Base-by-base conservation (phyloP, 1,140 invertebrate species). In the Gryllus bimaculatus region DNA sequence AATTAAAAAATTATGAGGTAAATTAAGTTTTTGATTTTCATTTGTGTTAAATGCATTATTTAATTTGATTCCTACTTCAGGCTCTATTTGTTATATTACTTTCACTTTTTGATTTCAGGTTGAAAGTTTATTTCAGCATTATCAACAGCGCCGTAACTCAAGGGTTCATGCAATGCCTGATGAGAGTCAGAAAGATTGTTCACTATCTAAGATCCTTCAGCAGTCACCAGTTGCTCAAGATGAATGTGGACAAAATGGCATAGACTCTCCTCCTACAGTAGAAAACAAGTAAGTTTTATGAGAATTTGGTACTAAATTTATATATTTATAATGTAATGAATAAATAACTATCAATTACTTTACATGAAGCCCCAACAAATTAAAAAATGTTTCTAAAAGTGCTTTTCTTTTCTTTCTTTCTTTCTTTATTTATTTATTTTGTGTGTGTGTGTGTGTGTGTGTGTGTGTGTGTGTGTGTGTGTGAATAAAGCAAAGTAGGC, bases 1-100 rank as follows among this genome's bases (percentile, higher is more conserved):
- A 84, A 20, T 81, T 88, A 47, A 88, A 87, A 81, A 88, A 88
- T 81, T 88, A 84, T 83, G 87, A 88, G 85, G 87, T 87, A 81
- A 80, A 83, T 75, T 75, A 75, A 75, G n/a, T 8, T 15, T 10
- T 8, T 75, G n/a, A 75, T 47, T 75, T 10, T 75, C 26, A 26
- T 76, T 15, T 73, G 6, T 73, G 66, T 13, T n/a, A 73, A 15
- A n/a, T 73, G n/a, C 1, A 3, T 73, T 73, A n/a, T 73, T 15
- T 73, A 15, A 2, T 73, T 3, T 73, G n/a, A 73, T 73, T 73
- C 3, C 1, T 15, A 13, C 66, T 73, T 73, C 66, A 73, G 66
- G 0, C 18, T 4, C n/a, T 74, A 26, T 74, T n/a, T 74, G 26
- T 20, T 74, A 26, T 8, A 8, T 75, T 26, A 12, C 74, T 20